Percentiles rank a stretch among this genome's conserved stretches.
Evolutionary conservation across 2,797 vertebrate species (phyloP).

Genomic region (Propithecus perrieri): DNA sequence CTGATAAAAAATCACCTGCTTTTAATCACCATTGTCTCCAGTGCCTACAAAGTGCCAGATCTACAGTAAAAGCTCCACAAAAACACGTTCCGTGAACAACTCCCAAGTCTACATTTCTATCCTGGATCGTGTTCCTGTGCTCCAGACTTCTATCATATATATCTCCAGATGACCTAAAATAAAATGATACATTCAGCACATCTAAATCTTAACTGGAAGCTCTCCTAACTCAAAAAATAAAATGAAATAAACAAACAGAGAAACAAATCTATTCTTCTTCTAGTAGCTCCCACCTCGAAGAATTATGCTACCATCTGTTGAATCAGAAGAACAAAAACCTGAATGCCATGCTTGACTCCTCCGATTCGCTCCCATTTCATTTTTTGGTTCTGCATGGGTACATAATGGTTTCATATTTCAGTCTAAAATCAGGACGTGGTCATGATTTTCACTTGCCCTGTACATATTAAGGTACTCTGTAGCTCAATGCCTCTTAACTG

Average conservation of each 20-base stretch:
- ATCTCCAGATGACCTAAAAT: constrained; percentile 7
- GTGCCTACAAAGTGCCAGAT: neutral
- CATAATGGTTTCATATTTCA: neutral
- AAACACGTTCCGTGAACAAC: neutral
- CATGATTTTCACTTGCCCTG: neutral
- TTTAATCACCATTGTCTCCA: neutral
- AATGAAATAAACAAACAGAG: neutral
- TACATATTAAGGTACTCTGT: constrained; percentile 8
- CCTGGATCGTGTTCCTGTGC: neutral
- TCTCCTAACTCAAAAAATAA: constrained; percentile 19
- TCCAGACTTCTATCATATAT: neutral
- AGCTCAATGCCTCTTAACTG: neutral
- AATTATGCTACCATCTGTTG: neutral
- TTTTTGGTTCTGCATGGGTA: neutral
- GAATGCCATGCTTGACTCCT: neutral
- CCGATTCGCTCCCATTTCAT: neutral
- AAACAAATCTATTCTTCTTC: constrained; percentile 2
- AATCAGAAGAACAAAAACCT: constrained; percentile 4
- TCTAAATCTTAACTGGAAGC: constrained; percentile 33
- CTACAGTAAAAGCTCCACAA: neutral
- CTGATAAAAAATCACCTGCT: neutral
- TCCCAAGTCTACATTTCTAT: neutral
- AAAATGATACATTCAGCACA: neutral
- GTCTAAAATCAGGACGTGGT: neutral
- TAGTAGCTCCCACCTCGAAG: neutral